Evolutionary conservation across 2,113 vertebrate species (phyloP), one percentile per base, ranked within the genome.

Genomic region (Hydrolagus affinis): DNA sequence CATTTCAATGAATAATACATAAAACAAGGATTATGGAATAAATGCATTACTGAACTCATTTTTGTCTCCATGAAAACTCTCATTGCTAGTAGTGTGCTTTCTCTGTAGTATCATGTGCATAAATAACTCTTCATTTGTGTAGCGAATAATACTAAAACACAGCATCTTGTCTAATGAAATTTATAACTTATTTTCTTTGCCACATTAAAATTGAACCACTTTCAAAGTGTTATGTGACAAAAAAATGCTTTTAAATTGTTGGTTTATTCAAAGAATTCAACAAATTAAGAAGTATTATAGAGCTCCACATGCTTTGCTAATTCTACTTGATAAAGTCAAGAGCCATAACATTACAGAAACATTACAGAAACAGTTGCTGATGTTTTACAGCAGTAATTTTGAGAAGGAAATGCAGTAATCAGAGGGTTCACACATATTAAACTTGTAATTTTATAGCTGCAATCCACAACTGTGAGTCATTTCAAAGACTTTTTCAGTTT

Each of bases 331-430:
- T 66, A 19, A 64, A 66, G 17, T 21, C 62, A 25, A 83, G 25
- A 83, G 25, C 15, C 66, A 19, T 32, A 83, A 14, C 60, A 62
- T 64, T 21, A 6, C 25, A 32, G 60, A 32, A 83, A 14, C 60
- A 62, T 64, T 21, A 6, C 12, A 32, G 60, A 32, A 64, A 64
- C 25, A 21, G 60, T 28, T 8, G 66, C 59, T 80, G 77, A 64
- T 64, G 77, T 15, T 80, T 80, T 80, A 80, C 23, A 80, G 23
- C 12, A 30, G 23, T 80, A 8, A 14, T 60, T 80, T 80, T 60
- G 59, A 77, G 57, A 15, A 62, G 60, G n/a, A 30, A 32, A 64
- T 66, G 28, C 28, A 83, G 78, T 3, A 83, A 68, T 66, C 15
- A 32, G 8, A 44, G 44, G 14, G 15, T 14, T 9, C 62, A 28